phyloP scores from a whole-genome alignment of 2,888 invertebrate species.

The Notodonta ziczac region DNA sequence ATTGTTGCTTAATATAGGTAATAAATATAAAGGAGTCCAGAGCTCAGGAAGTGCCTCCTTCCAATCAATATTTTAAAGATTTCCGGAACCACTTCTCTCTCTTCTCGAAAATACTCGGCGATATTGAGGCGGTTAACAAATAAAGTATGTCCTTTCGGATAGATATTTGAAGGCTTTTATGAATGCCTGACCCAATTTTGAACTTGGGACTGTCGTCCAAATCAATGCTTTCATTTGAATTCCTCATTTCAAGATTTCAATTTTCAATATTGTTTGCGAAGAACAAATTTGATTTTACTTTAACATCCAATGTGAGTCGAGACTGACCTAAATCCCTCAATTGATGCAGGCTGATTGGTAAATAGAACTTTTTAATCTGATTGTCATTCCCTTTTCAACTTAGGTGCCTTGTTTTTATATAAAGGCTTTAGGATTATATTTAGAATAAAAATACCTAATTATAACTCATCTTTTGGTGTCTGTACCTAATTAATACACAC shows the following conservation, averaged over 20 bases:
- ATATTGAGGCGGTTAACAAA: conserved; percentile 9
- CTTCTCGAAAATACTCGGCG: neutral
- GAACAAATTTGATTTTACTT: conserved; percentile 8
- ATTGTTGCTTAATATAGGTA: too few species aligned
- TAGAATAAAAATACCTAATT: too few species aligned
- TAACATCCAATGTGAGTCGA: neutral
- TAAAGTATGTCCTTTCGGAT: conserved; percentile 24
- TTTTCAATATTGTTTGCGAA: conserved; percentile 10
- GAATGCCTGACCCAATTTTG: conserved; percentile 21
- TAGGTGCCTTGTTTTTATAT: neutral
- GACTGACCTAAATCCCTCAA: neutral
- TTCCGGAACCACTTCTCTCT: neutral
- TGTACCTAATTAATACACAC: too few species aligned
- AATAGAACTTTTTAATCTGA: conserved; percentile 1
- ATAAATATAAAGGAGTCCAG: too few species aligned
- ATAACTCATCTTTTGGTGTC: too few species aligned
- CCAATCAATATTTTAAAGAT: neutral
- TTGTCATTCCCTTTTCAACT: neutral
- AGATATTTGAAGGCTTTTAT: conserved; percentile 13
- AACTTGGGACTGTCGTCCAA: conserved; percentile 9
- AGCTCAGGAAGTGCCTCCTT: too few species aligned
- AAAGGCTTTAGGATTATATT: neutral
- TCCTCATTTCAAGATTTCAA: conserved; percentile 16
- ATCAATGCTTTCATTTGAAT: conserved; percentile 9
- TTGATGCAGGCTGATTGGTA: conserved; percentile 1